Base-by-base conservation (phyloP, 2,113 vertebrate genomes). In the Malaclemys terrapin region DNA sequence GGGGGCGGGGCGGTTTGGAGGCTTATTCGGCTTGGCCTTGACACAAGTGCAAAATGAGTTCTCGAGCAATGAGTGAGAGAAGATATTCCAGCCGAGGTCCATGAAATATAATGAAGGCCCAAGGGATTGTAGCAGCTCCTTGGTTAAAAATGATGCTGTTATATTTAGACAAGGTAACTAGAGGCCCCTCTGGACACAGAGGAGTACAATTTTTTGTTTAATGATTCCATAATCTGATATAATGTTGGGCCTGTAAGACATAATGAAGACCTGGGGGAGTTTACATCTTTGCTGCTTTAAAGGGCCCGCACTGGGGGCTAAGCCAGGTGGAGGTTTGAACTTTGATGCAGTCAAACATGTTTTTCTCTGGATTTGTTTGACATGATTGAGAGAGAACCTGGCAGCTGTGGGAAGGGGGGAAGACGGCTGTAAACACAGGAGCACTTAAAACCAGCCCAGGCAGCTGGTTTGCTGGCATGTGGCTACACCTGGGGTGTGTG, bases 231-330 rank as follows among this genome's bases (percentile, higher is more conserved):
- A 96, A 97, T 97, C 95, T 96, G 93, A 92, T 95, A 93, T 97
- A 95, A 97, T 97, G 95, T 95, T 31, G 59, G 93, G 93, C 94
- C 97, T 95, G 96, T 95, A 96, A 96, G 96, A 95, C 95, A 94
- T 98, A 98, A 98, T 97, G 97, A 98, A 97, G 97, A 95, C 97
- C 96, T 96, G 93, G 85, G 97, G 97, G 97, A 98, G 93, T 94
- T 94, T 87, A 42, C 94, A 84, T 94, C 93, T 97, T 93, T 59
- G 88, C 96, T 93, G 96, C 95, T 87, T 94, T 95, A 96, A 96
- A 97, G 94, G 96, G 87, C 89, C 95, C 27, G 81, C 53, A 90
- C 93, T 91, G 29, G 95, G 94, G 95, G 93, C 89, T 17, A 17
- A 49, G 94, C n/a, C 95, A 95, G 96, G 96, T 96, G 93, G 96